Evolutionary conservation across 2,797 vertebrate species (phyloP).

Genomic region (Clarias platycephalus): DNA sequence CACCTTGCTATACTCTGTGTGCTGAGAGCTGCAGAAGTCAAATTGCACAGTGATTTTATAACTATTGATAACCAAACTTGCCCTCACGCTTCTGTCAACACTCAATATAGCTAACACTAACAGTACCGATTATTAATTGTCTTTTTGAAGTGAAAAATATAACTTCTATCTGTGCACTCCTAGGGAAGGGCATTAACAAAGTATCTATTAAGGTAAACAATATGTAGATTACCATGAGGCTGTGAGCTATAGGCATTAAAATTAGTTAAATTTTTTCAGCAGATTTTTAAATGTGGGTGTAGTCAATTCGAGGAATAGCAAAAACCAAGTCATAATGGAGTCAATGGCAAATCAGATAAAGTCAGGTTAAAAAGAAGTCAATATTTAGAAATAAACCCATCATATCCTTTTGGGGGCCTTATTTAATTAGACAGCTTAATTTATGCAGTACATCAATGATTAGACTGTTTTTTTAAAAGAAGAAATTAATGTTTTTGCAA

Average conservation of each 20-base stretch:
- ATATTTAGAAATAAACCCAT: not conserved
- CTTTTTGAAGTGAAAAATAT: not conserved
- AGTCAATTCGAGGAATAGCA: not conserved
- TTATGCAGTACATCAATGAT: not conserved
- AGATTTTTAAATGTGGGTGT: not conserved
- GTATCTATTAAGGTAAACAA: not conserved
- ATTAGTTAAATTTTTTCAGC: not conserved
- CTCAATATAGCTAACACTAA: not conserved
- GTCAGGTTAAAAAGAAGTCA: not conserved
- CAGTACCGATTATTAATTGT: not conserved
- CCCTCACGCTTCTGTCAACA: not conserved
- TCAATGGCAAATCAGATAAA: not conserved
- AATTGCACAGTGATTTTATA: not conserved
- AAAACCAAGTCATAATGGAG: not conserved
- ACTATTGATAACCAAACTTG: constrained; percentile 2
- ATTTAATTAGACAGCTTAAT: not conserved
- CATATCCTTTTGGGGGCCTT: not conserved
- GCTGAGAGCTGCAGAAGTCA: constrained; percentile 19
- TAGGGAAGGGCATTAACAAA: not conserved
- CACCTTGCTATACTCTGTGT: not conserved
- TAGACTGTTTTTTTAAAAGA: not conserved
- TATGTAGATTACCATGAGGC: not conserved
- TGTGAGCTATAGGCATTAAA: not conserved
- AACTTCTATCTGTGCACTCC: not conserved
- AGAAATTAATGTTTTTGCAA: not conserved